Evolutionary conservation across 2,113 vertebrate genomes (phyloP).

Genomic region (Phalacrocorax pelagicus): DNA sequence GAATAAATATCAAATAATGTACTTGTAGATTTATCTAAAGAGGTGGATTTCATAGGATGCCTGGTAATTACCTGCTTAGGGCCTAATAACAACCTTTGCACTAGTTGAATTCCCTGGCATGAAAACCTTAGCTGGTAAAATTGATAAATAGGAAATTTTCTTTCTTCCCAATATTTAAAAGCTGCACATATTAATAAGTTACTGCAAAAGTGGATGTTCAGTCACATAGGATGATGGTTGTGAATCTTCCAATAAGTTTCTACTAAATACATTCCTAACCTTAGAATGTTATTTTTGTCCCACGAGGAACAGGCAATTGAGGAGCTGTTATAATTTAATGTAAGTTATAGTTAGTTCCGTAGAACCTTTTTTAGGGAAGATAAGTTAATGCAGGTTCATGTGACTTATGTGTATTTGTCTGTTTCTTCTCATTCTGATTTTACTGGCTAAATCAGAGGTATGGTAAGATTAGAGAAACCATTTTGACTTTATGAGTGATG

Average conservation of each 20-base stretch:
- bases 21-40: background rate
- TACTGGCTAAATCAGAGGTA: slow-evolving; percentile 12
- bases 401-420: background rate
- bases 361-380: background rate
- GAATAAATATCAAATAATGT: background rate
- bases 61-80: background rate
- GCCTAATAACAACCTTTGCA: background rate
- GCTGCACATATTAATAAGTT: background rate
- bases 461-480: slow-evolving; percentile 22
- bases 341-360: background rate
- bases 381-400: background rate
- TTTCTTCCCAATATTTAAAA: background rate
- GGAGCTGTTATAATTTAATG: background rate
- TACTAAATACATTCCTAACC: background rate
- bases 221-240: background rate
- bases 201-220: background rate
- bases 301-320: background rate
- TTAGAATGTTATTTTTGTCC: background rate
- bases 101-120: background rate
- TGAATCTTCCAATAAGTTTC: background rate
- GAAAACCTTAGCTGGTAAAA: background rate
- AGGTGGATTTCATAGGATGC: background rate
- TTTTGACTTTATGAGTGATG: slow-evolving; percentile 66
- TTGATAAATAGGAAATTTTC: background rate
- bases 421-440: background rate